These are phyloP conservation scores for Aquatica leii DNA, from an alignment of 2,888 invertebrate species.

Conservation along the genomic window DNA sequence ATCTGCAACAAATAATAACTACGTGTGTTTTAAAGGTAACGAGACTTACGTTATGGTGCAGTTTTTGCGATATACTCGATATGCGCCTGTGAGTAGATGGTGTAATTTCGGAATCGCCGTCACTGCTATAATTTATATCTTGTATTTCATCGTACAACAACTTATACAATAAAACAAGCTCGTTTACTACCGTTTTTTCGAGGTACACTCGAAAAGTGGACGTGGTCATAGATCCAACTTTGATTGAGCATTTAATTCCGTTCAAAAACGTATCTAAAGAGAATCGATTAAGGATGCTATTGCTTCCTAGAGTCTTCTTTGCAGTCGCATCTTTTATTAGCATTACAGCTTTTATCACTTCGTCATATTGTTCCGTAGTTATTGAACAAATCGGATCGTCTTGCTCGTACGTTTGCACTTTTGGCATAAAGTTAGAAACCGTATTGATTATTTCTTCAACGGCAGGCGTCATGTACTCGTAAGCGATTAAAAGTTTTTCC, in stretches of 20 bases:
- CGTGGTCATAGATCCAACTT: background rate
- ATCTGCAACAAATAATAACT: background rate
- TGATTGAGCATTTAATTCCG: background rate
- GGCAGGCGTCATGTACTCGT: slow-evolving; percentile 3
- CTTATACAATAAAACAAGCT: slow-evolving; percentile 8
- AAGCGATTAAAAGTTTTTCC: slow-evolving; percentile 7
- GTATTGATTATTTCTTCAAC: slow-evolving; percentile 20
- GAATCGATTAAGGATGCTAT: background rate
- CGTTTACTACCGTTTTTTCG: background rate
- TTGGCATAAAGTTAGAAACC: background rate
- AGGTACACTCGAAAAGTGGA: slow-evolving; percentile 1
- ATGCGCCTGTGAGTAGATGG: background rate
- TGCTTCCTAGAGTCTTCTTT: background rate
- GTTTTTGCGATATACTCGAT: background rate
- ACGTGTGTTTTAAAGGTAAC: background rate
- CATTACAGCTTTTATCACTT: slow-evolving; percentile 1
- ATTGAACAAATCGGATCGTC: slow-evolving; percentile 4
- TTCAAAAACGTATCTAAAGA: background rate
- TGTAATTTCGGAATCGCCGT: no score
- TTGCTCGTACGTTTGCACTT: background rate
- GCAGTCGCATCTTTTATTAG: slow-evolving; percentile 14
- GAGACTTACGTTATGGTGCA: background rate
- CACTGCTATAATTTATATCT: background rate
- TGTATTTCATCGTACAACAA: slow-evolving; percentile 3
- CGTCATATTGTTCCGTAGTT: slow-evolving; percentile 10